Base-by-base conservation (phyloP, 1,140 invertebrate genomes). In the Plodia interpunctella region DNA sequence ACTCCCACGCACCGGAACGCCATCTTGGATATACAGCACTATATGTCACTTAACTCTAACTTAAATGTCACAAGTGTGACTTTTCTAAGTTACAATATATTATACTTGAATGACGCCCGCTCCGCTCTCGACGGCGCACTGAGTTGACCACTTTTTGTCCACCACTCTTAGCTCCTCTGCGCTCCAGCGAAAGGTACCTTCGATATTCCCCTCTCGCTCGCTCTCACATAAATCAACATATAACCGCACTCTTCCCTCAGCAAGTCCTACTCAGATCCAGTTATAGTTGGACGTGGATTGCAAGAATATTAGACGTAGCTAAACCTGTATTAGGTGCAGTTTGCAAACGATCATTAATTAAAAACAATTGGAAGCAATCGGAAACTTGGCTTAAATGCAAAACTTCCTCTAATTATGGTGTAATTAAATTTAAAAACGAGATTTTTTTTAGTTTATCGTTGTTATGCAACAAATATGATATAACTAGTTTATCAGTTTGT, bases 131-230 rank as follows among this genome's bases (percentile, higher is more conserved):
- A 75, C 63, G 71, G 76, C 78, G 78, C 76, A 88, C 83, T 87
- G 84, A 80, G 70, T 72, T 79, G 74, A 81, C 78, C 75, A 81
- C 60, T 84, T 86, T 88, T 87, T 85, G 81, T 79, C 75, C 71
- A 74, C 77, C 71, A 74, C 78, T 82, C 81, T 83, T 88, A 87
- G 72, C 72, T 72, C 71, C 63, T 70, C 67, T 64, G 70, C 65
- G 68, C 69, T 71, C 11, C 56, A 82, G 84, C 78, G 86, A 88
- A 88, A 88, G 86, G 86, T 81, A 44, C 2, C 13, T 82, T 75
- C 55, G 58, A 58, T 66, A 64, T 55, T 71, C 59, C 59, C 68
- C 61, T 78, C 75, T 73, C 76, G 32, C 66, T 85, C 75, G 30
- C 69, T 63, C 74, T 54, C 10, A 55, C 55, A 20, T 44, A 60